phyloP scores from a whole-genome alignment of 2,113 vertebrate species.

The Polypterus bichir region DNA sequence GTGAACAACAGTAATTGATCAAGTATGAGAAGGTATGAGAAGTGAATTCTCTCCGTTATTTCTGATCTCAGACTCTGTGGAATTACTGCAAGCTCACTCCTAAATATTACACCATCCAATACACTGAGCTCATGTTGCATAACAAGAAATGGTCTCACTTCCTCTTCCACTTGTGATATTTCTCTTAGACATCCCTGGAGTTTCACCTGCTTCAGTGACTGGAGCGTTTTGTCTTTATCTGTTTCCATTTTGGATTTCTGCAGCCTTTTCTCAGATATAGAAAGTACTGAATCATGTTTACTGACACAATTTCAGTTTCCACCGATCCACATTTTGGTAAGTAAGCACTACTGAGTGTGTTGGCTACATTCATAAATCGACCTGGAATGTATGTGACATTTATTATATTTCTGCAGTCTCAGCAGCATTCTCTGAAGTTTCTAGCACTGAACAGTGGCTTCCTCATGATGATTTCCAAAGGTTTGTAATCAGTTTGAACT shows the following conservation, averaged over 20 bases:
- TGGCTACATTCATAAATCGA: neutral
- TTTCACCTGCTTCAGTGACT: neutral
- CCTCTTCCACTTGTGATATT: neutral
- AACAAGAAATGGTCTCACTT: neutral
- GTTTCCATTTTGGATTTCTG: neutral
- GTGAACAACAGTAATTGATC: neutral
- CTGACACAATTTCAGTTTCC: neutral
- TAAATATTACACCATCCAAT: neutral
- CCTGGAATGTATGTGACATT: neutral
- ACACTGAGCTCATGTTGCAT: neutral
- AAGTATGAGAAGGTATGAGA: constrained; percentile 1
- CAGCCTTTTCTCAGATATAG: neutral
- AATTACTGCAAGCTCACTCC: neutral
- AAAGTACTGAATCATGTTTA: neutral
- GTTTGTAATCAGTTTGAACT: neutral
- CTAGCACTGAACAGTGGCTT: neutral
- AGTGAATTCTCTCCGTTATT: neutral
- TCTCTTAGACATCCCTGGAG: neutral
- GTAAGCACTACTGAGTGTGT: neutral
- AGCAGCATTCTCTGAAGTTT: neutral
- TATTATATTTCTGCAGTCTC: neutral
- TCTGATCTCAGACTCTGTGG: neutral
- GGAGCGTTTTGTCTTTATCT: neutral
- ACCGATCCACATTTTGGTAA: neutral
- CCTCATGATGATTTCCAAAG: neutral